Conservation (phyloP, 92 coral and sea anemone genomes). For the Chrysogorgia sp. region DNA sequence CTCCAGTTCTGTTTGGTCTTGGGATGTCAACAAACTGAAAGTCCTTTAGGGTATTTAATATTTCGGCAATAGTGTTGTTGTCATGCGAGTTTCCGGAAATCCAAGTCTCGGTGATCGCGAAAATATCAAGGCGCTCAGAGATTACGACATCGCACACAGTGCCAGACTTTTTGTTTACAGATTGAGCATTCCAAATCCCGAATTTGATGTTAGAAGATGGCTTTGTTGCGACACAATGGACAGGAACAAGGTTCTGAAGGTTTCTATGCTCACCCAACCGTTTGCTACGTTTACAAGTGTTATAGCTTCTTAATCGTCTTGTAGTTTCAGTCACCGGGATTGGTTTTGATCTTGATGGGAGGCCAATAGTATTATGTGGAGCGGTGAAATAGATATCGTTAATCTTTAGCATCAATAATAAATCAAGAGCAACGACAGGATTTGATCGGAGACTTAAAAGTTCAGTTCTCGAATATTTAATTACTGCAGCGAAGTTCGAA, state of each 20-base stretch:
- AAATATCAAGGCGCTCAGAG: conserved; percentile 38
- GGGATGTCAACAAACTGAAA: conserved; percentile 34
- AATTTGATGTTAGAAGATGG: not conserved
- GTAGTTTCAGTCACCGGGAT: not conserved
- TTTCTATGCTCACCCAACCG: conserved; percentile 17
- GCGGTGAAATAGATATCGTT: not conserved
- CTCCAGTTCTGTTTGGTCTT: conserved; percentile 32
- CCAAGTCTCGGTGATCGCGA: conserved; percentile 36
- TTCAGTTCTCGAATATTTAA: conserved; percentile 42
- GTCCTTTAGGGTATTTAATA: conserved; percentile 33
- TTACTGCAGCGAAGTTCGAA: conserved; percentile 37
- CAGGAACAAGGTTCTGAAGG: conserved; percentile 24
- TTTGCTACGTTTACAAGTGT: not conserved
- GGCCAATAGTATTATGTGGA: not conserved
- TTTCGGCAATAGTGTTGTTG: conserved; percentile 41
- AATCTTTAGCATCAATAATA: not conserved
- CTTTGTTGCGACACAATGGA: not conserved
- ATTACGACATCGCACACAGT: conserved; percentile 36
- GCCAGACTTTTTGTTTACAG: conserved; percentile 43
- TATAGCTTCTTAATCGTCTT: not conserved
- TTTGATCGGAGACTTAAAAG: conserved; percentile 39
- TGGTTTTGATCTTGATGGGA: not conserved
- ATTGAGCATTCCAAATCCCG: conserved; percentile 36
- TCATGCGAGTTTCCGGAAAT: conserved; percentile 5
- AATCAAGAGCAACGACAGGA: not conserved